phyloP scores from a whole-genome alignment of 2,888 invertebrate genomes.

The Chrysomela aeneicollis region DNA sequence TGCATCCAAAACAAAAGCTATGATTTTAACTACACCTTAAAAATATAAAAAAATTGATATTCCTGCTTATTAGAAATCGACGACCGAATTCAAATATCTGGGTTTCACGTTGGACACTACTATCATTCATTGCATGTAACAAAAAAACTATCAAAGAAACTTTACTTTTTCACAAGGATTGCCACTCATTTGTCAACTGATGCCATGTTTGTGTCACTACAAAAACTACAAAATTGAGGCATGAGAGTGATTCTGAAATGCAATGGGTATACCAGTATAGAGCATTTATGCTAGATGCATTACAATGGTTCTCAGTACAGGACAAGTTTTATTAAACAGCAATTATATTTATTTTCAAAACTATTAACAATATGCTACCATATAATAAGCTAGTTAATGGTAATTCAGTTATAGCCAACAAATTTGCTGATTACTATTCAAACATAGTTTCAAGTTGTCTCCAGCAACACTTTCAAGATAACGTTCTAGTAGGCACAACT shows the following conservation, averaged over 20 bases:
- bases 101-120: slow-evolving; percentile 8
- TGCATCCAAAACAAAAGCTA: slow-evolving; percentile 20
- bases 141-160: too few species aligned
- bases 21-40: slow-evolving; percentile 14
- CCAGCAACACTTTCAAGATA: too few species aligned
- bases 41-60: slow-evolving; percentile 15
- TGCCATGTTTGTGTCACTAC: neutral
- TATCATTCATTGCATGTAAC: slow-evolving; percentile 12
- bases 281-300: neutral
- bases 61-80: slow-evolving; percentile 4
- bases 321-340: too few species aligned
- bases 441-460: too few species aligned
- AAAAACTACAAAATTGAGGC: slow-evolving; percentile 13
- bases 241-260: slow-evolving; percentile 12
- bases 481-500: too few species aligned
- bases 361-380: slow-evolving; percentile 11
- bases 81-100: slow-evolving; percentile 20
- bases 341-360: slow-evolving; percentile 8
- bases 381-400: too few species aligned
- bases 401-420: too few species aligned
- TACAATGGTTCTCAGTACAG: slow-evolving; percentile 8
- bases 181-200: too few species aligned
- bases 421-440: too few species aligned
- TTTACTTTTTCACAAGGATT: too few species aligned
- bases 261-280: slow-evolving; percentile 4